A percentile compares a stretch with the other conserved stretches of the same genome.
Evolutionary conservation across 2,888 invertebrate species (phyloP).

Genomic region (Cheiracanthium punctorium): DNA sequence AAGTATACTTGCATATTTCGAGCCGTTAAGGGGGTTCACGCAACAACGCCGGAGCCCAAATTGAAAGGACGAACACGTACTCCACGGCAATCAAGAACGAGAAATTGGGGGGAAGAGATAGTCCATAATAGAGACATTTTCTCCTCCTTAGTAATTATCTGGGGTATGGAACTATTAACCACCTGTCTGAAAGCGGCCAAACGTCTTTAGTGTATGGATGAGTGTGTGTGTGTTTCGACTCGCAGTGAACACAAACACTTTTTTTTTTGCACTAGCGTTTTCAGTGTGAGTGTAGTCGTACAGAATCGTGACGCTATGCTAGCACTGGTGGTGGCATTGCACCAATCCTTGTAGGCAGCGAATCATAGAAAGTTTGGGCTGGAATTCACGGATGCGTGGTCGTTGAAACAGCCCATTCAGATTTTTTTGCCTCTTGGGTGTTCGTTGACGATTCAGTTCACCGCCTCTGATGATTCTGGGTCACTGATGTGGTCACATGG

Average conservation of each 20-base stretch:
- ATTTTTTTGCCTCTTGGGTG: background rate
- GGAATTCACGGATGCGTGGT: background rate
- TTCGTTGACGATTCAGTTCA: background rate
- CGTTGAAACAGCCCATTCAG: background rate
- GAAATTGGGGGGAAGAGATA: slow-evolving; percentile 26
- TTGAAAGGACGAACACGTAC: slow-evolving; percentile 28
- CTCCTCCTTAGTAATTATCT: slow-evolving; percentile 44
- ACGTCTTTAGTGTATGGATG: slow-evolving; percentile 30
- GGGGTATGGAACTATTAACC: slow-evolving; percentile 32
- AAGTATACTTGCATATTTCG: background rate
- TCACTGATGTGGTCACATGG: slow-evolving; percentile 3
- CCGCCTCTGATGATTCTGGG: background rate
- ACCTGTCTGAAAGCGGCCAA: slow-evolving; percentile 34
- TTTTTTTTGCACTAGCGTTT: slow-evolving; percentile 2
- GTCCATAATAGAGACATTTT: slow-evolving; percentile 35
- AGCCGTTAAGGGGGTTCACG: background rate
- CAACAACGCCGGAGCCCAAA: slow-evolving; percentile 8
- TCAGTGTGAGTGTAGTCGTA: slow-evolving; percentile 1
- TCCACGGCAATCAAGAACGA: slow-evolving; percentile 24
- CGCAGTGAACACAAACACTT: background rate
- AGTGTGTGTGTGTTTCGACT: slow-evolving; percentile 25
- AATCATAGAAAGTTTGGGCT: background rate
- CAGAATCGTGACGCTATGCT: slow-evolving; percentile 11
- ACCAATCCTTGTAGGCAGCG: background rate
- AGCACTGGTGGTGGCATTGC: slow-evolving; percentile 1